Evolutionary conservation across 92 coral and sea anemone genomes (phyloP), one percentile per base, ranked within the genome.

Genomic region (Anthopleura xanthogrammica): DNA sequence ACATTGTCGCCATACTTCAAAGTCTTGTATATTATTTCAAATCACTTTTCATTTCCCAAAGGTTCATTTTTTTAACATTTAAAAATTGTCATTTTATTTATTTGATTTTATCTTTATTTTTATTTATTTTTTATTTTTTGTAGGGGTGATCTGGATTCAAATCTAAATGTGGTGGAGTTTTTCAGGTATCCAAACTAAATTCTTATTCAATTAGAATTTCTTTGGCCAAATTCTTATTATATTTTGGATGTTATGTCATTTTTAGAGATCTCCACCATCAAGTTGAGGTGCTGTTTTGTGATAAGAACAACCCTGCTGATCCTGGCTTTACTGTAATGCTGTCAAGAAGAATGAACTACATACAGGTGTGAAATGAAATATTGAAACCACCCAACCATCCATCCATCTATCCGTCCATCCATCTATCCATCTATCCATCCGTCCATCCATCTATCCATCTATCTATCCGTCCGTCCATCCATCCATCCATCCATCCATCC

Each of bases 261-360:
- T 62, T n/a, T 85, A 96, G 99, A 85, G 99, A 96, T 79, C 86
- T 92, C 43, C 90, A 94, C 79, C 86, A 87, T 85, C 94, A 95
- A 85, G 95, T 96, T 29, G 99, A 96, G 79, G 96, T 96, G n/a
- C 78, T 90, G 41, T 92, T 96, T 82, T 96, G 98, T 85, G 98
- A 96, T 82, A 96, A 96, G 86, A 96, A 96, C 83, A 68, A 88
- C 65, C 90, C 87, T 20, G 89, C 82, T 42, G 99, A 96, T 80
- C 91, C 97, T 64, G 99, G 99, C 11, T 96, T 96, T 85, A 89
- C 92, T 60, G 91, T 96, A 6, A 88, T 86, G 64, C 90, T 96
- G 42, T 94, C 98, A 19, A 89, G 83, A 74, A 83, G 98, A 54
- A 96, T 96, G 99, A 94, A 89, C 83, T 96, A 96, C 81, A 90